A percentile compares a stretch with the other conserved stretches of the same genome.
Evolutionary conservation across 2,113 vertebrate genomes (phyloP).

Genomic region (Urocolius indicus): DNA sequence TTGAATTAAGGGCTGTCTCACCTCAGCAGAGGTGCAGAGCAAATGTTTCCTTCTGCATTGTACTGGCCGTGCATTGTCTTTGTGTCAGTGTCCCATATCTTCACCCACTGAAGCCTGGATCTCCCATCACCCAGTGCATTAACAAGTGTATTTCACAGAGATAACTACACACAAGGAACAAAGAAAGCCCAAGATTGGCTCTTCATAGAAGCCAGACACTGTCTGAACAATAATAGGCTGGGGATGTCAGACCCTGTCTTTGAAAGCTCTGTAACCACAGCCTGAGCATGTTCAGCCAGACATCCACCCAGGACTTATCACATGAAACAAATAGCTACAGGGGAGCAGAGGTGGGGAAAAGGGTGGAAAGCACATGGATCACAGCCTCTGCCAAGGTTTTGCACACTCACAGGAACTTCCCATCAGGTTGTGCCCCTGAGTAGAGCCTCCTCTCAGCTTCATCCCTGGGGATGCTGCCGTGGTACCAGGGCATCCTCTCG

Average conservation of each 20-base stretch:
- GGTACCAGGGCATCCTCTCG: constrained; percentile 94
- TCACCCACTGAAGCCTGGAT: not conserved
- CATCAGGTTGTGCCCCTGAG: constrained; percentile 88
- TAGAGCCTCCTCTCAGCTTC: constrained; percentile 91
- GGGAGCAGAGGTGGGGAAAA: not conserved
- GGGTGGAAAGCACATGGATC: not conserved
- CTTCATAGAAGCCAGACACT: not conserved
- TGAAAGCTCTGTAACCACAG: not conserved
- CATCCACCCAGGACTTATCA: no score
- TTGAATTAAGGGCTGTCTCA: not conserved
- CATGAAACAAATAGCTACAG: not conserved
- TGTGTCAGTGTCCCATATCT: not conserved
- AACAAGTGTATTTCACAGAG: not conserved
- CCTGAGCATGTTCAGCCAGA: not conserved
- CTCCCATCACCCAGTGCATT: not conserved
- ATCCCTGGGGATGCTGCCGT: constrained; percentile 80
- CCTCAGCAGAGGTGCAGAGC: not conserved
- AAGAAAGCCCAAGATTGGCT: not conserved
- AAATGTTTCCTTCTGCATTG: not conserved
- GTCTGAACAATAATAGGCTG: not conserved
- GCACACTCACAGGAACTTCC: constrained; percentile 92
- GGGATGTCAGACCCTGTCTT: not conserved
- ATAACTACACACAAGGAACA: not conserved
- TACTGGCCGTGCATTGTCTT: not conserved
- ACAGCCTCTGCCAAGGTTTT: not conserved